phyloP scores from a whole-genome alignment of 1,140 invertebrate genomes.

The Scaptomyza pallida region DNA sequence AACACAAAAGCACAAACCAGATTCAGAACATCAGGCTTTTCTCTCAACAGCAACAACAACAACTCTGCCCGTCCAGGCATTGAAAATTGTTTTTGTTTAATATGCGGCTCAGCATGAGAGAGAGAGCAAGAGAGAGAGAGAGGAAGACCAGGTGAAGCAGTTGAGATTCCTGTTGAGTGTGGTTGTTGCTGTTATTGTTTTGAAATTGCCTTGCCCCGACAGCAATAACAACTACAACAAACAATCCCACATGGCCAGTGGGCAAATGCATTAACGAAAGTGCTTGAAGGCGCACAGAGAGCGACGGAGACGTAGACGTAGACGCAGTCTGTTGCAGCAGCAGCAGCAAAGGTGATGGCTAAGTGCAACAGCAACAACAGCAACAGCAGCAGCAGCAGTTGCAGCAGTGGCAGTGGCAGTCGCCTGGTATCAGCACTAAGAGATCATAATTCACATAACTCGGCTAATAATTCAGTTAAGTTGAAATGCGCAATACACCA shows the following conservation, averaged over 20 bases:
- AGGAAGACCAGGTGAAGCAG: conserved; percentile 52
- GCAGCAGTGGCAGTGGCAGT: conserved; percentile 24
- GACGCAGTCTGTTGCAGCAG: conserved; percentile 3
- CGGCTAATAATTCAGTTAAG: conserved; percentile 82
- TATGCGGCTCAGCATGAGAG: conserved; percentile 21
- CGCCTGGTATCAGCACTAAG: conserved; percentile 71
- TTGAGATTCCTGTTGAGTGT: conserved; percentile 44
- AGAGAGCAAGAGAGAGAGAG: conserved; percentile 21
- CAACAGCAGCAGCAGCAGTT: conserved; percentile 10
- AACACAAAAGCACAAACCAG: conserved; percentile 46
- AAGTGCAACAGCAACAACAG: conserved; percentile 27
- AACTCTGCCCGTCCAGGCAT: conserved; percentile 21
- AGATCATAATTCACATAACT: conserved; percentile 82
- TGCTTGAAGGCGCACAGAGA: conserved; percentile 45
- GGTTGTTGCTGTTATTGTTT: conserved; percentile 62
- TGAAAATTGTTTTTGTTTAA: conserved; percentile 49
- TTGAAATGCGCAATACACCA: conserved; percentile 72
- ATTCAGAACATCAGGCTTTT: neutral
- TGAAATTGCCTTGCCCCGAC: conserved; percentile 57
- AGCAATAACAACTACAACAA: conserved; percentile 22
- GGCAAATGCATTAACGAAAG: conserved; percentile 82
- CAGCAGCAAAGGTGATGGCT: conserved; percentile 23
- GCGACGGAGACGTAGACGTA: neutral
- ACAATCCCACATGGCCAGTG: conserved; percentile 79
- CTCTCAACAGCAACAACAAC: neutral